A percentile compares a stretch with the other conserved stretches of the same genome.
Evolutionary conservation across 2,888 invertebrate genomes (phyloP).

Genomic region (Selenia dentaria): DNA sequence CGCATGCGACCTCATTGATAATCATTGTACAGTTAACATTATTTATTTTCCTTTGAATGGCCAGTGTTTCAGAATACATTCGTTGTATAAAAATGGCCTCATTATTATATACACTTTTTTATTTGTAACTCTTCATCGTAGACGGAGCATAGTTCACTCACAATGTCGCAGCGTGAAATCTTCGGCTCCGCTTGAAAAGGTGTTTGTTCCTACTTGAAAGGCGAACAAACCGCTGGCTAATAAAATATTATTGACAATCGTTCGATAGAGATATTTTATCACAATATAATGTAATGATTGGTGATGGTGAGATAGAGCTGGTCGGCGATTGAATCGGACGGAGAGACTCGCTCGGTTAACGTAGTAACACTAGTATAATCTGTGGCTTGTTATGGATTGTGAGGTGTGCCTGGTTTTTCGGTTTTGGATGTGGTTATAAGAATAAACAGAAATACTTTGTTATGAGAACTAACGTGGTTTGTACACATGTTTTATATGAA

Average conservation of each 20-base stretch:
- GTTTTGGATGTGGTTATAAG: constrained; percentile 12
- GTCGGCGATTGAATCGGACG: constrained; percentile 18
- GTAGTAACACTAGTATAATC: not conserved
- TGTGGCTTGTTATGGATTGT: not conserved
- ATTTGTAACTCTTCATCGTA: too few relatives aligned
- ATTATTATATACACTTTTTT: not conserved
- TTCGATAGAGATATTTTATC: constrained; percentile 34
- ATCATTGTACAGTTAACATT: too few relatives aligned
- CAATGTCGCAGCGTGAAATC: constrained; percentile 18
- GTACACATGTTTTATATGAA: too few relatives aligned
- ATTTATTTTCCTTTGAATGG: not conserved
- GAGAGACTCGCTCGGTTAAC: constrained; percentile 5
- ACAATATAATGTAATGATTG: constrained; percentile 58
- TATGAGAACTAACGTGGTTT: too few relatives aligned
- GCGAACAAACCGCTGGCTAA: constrained; percentile 36
- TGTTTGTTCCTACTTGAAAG: constrained; percentile 23
- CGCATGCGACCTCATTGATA: too few relatives aligned
- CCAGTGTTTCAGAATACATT: constrained; percentile 1
- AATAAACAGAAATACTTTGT: too few relatives aligned
- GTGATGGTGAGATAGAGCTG: constrained; percentile 40
- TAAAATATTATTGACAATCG: constrained; percentile 44
- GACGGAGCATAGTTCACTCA: too few relatives aligned
- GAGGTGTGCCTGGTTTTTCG: not conserved
- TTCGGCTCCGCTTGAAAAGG: constrained; percentile 16
- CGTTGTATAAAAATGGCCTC: not conserved